Base-by-base conservation (phyloP, 1,140 invertebrate genomes). In the Colletes latitarsis region DNA sequence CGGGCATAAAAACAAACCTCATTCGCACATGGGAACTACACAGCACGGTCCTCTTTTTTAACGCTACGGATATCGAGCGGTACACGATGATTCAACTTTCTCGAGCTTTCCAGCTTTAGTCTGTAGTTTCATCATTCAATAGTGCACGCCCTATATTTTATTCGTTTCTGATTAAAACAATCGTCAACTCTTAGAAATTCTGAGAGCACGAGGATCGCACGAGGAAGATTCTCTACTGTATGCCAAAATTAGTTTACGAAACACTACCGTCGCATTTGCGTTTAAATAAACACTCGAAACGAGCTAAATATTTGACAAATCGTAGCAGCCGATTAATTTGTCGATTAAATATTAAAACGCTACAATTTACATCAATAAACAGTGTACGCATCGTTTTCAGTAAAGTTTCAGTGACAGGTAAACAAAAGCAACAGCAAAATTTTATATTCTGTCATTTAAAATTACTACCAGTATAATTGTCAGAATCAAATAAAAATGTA, bases 61-160 rank as follows among this genome's bases (percentile, higher is more conserved):
- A 75, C 60, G 64, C 58, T 66, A 77, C 77, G 81, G 79, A 86
- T 88, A 88, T 89, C 84, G 86, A 89, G 82, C 88, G 87, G 79
- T 60, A 58, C 14, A 75, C 84, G 62, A 81, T 81, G 66, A 88
- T 88, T 88, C 73, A 77, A 80, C 82, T 82, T 77, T 78, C 62
- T 39, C 83, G 67, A 82, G 55, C 77, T 83, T 79, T 83, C 62
- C 81, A 82, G 81, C 63, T 81, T 83, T 82, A 74, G 70, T 62
- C 67, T 21, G 17, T 57, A 58, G 69, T 86, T 88, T 88, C 87
- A 53, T 88, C 86, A 84, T 86, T 76, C 74, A 60, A 74, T 68
- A 49, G 21, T 68, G 55, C 66, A 77, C 68, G 75, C 46, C 77
- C 57, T 69, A 53, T 17, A 64, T 60, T 57, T 55, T 19, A 58